Evolutionary conservation across 2,888 invertebrate genomes (phyloP).

Genomic region (Cryptus armator): DNA sequence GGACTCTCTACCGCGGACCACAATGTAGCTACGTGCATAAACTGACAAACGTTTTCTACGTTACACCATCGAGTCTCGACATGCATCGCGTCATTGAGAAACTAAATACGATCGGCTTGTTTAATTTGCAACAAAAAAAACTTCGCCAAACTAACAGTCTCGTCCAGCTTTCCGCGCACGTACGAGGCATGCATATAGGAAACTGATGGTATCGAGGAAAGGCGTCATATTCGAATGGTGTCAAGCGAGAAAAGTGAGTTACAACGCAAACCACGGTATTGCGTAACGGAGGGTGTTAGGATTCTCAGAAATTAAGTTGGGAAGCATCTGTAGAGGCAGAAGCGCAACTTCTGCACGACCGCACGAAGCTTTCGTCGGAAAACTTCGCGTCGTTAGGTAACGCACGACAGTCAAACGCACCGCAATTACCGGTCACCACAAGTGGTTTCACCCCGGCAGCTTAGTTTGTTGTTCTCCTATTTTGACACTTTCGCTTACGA

Average conservation of each 20-base stretch:
- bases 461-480: neutral
- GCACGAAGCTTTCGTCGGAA: conserved; percentile 12
- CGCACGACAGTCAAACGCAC: conserved; percentile 26
- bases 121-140: conserved; percentile 48
- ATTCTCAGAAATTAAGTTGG: conserved; percentile 15
- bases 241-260: conserved; percentile 2
- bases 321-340: neutral
- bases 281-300: neutral
- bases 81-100: conserved; percentile 23
- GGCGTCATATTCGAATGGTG: conserved; percentile 52
- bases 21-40: conserved; percentile 34
- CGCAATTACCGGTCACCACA: conserved; percentile 15
- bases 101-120: conserved; percentile 45
- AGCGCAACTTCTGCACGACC: conserved; percentile 38
- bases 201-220: conserved; percentile 15
- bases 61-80: conserved; percentile 41
- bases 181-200: neutral
- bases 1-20: conserved; percentile 24
- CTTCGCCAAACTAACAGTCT: conserved; percentile 27
- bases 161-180: conserved; percentile 22
- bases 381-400: conserved; percentile 44
- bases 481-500: neutral
- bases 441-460: neutral
- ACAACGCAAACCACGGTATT: conserved; percentile 11
- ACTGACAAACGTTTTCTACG: conserved; percentile 37